Base-by-base conservation (phyloP, 1,140 invertebrate genomes). In the Telenomus remus region DNA sequence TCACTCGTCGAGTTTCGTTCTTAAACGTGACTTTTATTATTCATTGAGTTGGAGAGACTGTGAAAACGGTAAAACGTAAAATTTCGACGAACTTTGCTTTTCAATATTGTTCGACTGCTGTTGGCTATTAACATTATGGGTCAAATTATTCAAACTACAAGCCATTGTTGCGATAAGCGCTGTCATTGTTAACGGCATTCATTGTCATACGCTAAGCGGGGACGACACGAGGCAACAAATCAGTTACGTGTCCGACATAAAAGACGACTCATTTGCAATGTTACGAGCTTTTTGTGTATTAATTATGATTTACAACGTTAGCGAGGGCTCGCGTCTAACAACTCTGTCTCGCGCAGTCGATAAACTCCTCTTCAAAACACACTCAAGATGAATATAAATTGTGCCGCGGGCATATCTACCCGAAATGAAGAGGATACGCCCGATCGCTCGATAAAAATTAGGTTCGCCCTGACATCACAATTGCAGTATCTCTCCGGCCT, bases 141-240 rank as follows among this genome's bases (percentile, higher is more conserved):
- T 47, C 48, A 63, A 44, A 47, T 50, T 69, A 46, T 44, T 65
- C 15, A 70, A 65, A 61, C 74, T 71, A 37, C 19, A 14, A 42
- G 61, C 66, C 74, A 71, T 66, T 51, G 61, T 66, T 27, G 35
- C 42, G 61, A 51, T 70, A 57, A 71, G 56, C 47, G 51, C 50
- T 56, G 46, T 71, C 66, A 71, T 76, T 76, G 65, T 76, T 70
- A 76, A 66, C 55, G 61, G 44, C 73, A 39, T 65, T 76, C 60
- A 76, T 76, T 71, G 61, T 76, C 72, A 51, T 76, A 56, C 61
- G 59, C 56, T 57, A 37, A 37, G 14, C 44, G 34, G 39, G 43
- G 44, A 47, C 61, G 13, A 56, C 66, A 61, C 73, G 61, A 66
- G 56, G 51, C 55, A 57, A 63, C 66, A 76, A 71, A 76, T 71